Evolutionary conservation across 1,140 invertebrate genomes (phyloP).

Genomic region (Drosophila elegans): DNA sequence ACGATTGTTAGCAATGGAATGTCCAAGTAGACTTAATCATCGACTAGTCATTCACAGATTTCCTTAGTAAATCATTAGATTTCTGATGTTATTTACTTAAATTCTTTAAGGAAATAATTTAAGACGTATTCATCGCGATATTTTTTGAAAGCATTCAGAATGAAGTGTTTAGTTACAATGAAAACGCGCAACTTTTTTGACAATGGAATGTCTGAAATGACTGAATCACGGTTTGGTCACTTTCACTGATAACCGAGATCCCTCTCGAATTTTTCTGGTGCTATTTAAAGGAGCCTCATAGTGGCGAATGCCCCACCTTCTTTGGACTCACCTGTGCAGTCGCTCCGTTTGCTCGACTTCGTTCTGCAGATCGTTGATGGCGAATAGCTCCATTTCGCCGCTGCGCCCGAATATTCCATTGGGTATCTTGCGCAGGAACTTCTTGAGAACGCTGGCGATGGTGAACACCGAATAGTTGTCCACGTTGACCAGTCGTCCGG

Average conservation of each 20-base stretch:
- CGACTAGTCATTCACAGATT: not conserved
- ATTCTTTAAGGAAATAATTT: not conserved
- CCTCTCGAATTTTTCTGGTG: not conserved
- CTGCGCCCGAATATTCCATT: constrained; percentile 97
- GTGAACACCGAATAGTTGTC: constrained; percentile 99
- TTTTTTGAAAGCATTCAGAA: too few relatives aligned
- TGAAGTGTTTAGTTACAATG: not conserved
- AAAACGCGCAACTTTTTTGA: not conserved
- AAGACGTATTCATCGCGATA: too few relatives aligned
- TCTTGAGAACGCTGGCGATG: constrained; percentile 98
- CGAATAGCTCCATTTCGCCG: constrained; percentile 95
- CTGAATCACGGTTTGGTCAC: not conserved
- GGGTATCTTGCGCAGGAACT: constrained; percentile 98
- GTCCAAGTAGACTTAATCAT: not conserved
- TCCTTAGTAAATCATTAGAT: not conserved
- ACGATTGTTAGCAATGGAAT: not conserved
- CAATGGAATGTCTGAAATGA: not conserved
- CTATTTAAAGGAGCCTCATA: constrained; percentile 7
- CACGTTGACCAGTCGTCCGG: constrained; percentile 98
- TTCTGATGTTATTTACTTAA: not conserved
- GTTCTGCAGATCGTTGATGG: constrained; percentile 92
- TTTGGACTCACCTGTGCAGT: constrained; percentile 92
- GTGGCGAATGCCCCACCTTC: constrained; percentile 5
- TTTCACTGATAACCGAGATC: not conserved
- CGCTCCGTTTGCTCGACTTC: constrained; percentile 94